phyloP scores from a whole-genome alignment of 2,888 invertebrate species.

The Cephalotes varians region DNA sequence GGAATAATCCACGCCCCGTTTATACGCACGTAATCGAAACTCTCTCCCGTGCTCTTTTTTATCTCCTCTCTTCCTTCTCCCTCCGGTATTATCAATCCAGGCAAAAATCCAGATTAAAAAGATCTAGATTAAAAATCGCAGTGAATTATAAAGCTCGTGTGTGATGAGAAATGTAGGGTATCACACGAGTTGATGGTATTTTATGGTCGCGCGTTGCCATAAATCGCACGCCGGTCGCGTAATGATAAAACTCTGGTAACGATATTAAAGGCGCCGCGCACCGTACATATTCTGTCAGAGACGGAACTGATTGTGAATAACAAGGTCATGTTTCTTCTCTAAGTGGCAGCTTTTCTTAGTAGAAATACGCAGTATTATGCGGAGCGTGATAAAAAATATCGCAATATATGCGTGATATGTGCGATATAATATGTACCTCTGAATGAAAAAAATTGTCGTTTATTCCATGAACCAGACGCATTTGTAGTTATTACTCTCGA shows the following conservation, averaged over 20 bases:
- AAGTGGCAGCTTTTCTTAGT: conserved; percentile 28
- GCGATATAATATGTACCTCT: conserved; percentile 16
- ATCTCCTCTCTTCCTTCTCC: neutral
- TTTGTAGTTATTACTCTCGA: conserved; percentile 51
- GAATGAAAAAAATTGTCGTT: conserved; percentile 40
- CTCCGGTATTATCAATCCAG: neutral
- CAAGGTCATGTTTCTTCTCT: conserved; percentile 38
- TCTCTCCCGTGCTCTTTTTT: neutral
- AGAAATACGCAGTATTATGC: neutral
- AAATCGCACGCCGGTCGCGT: conserved; percentile 38
- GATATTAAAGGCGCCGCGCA: conserved; percentile 36
- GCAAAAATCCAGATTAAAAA: conserved; percentile 45
- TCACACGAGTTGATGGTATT: conserved; percentile 31
- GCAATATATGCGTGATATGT: conserved; percentile 27
- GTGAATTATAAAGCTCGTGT: conserved; percentile 49
- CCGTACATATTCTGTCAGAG: conserved; percentile 24
- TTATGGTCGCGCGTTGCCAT: conserved; percentile 21
- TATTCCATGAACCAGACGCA: conserved; percentile 41
- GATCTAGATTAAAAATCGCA: conserved; percentile 31
- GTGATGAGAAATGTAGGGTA: conserved; percentile 9
- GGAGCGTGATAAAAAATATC: conserved; percentile 22
- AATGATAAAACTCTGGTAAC: conserved; percentile 44
- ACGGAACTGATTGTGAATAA: conserved; percentile 42
- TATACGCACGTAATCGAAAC: neutral
- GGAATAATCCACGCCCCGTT: neutral